Evolutionary conservation across 2,797 vertebrate genomes (phyloP).

Genomic region (Pelochelys cantorii): DNA sequence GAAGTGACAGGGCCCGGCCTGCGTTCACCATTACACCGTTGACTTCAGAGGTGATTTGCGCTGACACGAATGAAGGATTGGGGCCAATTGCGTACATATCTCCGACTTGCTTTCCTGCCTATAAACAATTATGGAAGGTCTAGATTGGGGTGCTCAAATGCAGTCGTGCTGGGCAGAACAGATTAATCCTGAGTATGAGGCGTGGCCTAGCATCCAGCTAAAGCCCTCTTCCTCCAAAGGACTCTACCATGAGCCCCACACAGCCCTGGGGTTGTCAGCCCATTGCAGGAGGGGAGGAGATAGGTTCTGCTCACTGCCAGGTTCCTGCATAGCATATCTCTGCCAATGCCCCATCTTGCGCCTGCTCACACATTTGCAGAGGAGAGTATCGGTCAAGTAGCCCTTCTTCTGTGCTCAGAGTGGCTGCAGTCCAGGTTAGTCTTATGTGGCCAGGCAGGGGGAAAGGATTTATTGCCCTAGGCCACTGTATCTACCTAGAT

Average conservation of each 20-base stretch:
- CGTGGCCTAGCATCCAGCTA: fast-evolving
- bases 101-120: neutral
- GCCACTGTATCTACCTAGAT: no score
- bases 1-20: neutral
- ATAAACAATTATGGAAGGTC: neutral
- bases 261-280: no score
- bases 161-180: neutral
- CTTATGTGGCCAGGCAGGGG: neutral
- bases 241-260: fast-evolving
- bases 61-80: neutral
- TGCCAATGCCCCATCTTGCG: neutral
- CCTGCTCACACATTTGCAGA: neutral
- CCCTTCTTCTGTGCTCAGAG: neutral
- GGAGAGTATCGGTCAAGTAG: neutral
- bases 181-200: neutral
- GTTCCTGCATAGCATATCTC: neutral
- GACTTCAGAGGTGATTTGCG: neutral
- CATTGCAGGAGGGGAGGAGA: neutral
- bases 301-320: neutral
- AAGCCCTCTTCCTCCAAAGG: neutral
- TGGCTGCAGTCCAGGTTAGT: fast-evolving
- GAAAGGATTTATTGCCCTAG: neutral
- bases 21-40: fast-evolving
- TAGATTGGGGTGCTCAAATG: neutral
- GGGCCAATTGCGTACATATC: neutral